These are phyloP conservation scores for Temnothorax nylanderi DNA, from an alignment of 1,140 invertebrate species.

Conservation along the genomic window DNA sequence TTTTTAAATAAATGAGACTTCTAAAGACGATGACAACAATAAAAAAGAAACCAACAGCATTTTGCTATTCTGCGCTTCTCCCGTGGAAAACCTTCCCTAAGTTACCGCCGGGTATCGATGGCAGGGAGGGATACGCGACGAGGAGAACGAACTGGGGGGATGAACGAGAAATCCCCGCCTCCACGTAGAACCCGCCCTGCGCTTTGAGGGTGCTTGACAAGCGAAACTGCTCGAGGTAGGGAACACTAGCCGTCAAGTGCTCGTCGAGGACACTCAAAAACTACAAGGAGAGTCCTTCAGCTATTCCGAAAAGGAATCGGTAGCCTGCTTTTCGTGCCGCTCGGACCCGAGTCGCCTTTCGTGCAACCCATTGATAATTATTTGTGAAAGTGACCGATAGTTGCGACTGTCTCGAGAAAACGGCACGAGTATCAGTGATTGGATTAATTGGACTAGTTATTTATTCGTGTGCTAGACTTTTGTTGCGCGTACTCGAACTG, in stretches of 20 bases:
- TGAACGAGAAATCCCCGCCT: slow-evolving; percentile 73
- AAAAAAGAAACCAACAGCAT: background rate
- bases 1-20: background rate
- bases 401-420: slow-evolving; percentile 1
- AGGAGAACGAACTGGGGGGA: slow-evolving; percentile 47
- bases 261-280: slow-evolving; percentile 85
- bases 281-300: slow-evolving; percentile 77
- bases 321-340: background rate
- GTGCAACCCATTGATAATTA: background rate
- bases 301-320: slow-evolving; percentile 45
- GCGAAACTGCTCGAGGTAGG: slow-evolving; percentile 79
- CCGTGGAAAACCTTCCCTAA: slow-evolving; percentile 21
- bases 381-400: slow-evolving; percentile 3
- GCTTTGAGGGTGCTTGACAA: slow-evolving; percentile 82
- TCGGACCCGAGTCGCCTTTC: background rate
- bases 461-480: background rate
- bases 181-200: slow-evolving; percentile 79
- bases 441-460: background rate
- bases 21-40: background rate
- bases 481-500: background rate
- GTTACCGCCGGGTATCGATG: slow-evolving; percentile 14
- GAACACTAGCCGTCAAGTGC: slow-evolving; percentile 85
- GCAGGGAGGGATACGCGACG: slow-evolving; percentile 34
- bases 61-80: background rate
- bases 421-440: background rate